phyloP scores from a whole-genome alignment of 2,797 vertebrate genomes.

The Sebastes nivosus region DNA sequence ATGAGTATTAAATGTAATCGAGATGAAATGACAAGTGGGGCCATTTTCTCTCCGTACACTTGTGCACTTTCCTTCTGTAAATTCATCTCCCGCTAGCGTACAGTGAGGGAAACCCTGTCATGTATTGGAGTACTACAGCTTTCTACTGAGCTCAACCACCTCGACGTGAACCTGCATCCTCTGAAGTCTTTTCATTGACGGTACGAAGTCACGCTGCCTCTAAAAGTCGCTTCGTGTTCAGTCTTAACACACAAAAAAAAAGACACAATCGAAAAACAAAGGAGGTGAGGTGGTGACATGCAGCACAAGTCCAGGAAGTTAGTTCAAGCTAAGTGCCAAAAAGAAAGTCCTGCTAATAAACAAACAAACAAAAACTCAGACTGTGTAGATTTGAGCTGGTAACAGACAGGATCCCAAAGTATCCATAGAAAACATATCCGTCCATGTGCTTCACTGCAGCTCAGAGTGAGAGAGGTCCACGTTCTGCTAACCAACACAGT shows the following conservation, averaged over 20 bases:
- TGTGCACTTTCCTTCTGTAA: no score
- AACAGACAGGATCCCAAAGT: not conserved
- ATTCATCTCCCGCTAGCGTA: no score
- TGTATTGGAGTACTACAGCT: no score
- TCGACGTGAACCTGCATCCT: not conserved
- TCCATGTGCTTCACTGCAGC: not conserved
- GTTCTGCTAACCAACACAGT: not conserved
- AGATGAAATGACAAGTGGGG: not conserved
- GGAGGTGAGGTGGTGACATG: not conserved
- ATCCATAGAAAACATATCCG: not conserved
- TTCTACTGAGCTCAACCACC: not conserved
- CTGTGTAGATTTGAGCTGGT: not conserved
- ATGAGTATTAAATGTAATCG: not conserved
- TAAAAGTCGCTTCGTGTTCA: not conserved
- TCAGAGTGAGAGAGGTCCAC: not conserved
- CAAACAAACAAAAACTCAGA: not conserved
- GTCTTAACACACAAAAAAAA: not conserved
- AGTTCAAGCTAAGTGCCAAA: constrained; percentile 46
- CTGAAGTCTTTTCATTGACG: not conserved
- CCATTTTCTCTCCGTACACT: no score
- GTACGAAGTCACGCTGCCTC: not conserved
- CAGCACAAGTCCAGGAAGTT: constrained; percentile 6
- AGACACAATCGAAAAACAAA: not conserved
- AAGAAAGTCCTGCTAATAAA: constrained; percentile 7
- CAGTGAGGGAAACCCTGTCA: no score